A percentile compares a stretch with the other conserved stretches of the same genome.
These are phyloP conservation scores for Anadara kagoshimensis DNA, from an alignment of 1,140 invertebrate species.

Conservation along the genomic window DNA sequence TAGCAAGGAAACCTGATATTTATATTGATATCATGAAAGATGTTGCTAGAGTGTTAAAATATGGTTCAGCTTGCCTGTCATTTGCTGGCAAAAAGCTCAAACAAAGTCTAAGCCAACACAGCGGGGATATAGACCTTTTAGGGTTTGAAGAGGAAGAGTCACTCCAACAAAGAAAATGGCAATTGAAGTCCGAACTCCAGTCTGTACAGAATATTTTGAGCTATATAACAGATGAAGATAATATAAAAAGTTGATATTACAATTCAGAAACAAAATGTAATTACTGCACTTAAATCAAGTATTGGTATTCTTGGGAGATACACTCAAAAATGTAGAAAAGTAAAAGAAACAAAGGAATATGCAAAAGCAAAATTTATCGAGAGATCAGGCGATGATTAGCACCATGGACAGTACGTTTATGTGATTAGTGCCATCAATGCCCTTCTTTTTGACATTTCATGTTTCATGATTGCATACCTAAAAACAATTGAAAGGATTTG, in stretches of 20 bases:
- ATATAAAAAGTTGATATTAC: too few species aligned
- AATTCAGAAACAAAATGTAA: background rate
- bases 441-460: constrained; percentile 33
- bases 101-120: constrained; percentile 30
- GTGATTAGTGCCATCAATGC: constrained; percentile 36
- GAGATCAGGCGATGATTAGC: constrained; percentile 24
- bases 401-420: constrained; percentile 34
- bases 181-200: too few species aligned
- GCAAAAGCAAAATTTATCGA: constrained; percentile 36
- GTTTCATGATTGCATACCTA: too few species aligned
- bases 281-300: constrained; percentile 12
- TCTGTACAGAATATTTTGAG: too few species aligned
- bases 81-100: constrained; percentile 37
- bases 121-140: constrained; percentile 34
- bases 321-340: constrained; percentile 16
- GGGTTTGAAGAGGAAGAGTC: constrained; percentile 32
- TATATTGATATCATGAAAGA: constrained; percentile 18
- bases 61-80: constrained; percentile 33
- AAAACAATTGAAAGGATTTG: too few species aligned
- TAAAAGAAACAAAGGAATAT: constrained; percentile 40
- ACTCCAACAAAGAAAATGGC: constrained; percentile 6
- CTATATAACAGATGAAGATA: too few species aligned
- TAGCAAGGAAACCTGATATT: too few species aligned
- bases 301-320: background rate
- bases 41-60: constrained; percentile 6